A percentile compares a stretch with the other conserved stretches of the same genome.
phyloP scores from a whole-genome alignment of 1,140 invertebrate species.

The Drosophila sp. region DNA sequence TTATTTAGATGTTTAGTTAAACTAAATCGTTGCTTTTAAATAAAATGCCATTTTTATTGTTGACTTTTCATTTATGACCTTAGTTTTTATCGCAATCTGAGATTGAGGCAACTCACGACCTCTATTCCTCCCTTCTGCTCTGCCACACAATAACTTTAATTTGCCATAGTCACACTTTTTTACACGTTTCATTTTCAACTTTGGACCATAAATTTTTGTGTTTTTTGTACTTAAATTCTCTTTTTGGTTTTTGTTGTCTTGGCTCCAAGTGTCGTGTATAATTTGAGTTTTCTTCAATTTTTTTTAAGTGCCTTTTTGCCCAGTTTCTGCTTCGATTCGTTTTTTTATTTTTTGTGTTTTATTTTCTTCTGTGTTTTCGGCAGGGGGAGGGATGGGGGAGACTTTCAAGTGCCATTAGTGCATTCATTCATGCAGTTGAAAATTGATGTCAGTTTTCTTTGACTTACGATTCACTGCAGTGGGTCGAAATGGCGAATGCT shows the following conservation, averaged over 20 bases:
- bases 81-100: not conserved
- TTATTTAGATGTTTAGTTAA: not conserved
- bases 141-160: not conserved
- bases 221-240: not conserved
- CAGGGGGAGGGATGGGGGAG: not conserved
- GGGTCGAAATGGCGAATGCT: conserved; percentile 11
- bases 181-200: conserved; percentile 28
- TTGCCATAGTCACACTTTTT: not conserved
- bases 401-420: conserved; percentile 56
- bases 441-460: conserved; percentile 54
- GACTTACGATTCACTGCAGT: conserved; percentile 62
- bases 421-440: conserved; percentile 52
- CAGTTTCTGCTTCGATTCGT: conserved; percentile 25
- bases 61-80: not conserved
- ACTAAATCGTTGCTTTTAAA: not conserved
- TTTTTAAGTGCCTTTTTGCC: conserved; percentile 26
- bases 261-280: conserved; percentile 52
- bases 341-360: conserved; percentile 11
- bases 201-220: conserved; percentile 66
- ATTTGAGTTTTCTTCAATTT: conserved; percentile 58
- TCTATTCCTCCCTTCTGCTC: not conserved
- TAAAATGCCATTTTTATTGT: no score
- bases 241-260: not conserved
- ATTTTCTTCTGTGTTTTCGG: not conserved
- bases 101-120: not conserved